A percentile compares a stretch with the other conserved stretches of the same genome.
These are phyloP conservation scores for Campylorhamphus procurvoides DNA, from an alignment of 2,113 vertebrate species.

Conservation along the genomic window DNA sequence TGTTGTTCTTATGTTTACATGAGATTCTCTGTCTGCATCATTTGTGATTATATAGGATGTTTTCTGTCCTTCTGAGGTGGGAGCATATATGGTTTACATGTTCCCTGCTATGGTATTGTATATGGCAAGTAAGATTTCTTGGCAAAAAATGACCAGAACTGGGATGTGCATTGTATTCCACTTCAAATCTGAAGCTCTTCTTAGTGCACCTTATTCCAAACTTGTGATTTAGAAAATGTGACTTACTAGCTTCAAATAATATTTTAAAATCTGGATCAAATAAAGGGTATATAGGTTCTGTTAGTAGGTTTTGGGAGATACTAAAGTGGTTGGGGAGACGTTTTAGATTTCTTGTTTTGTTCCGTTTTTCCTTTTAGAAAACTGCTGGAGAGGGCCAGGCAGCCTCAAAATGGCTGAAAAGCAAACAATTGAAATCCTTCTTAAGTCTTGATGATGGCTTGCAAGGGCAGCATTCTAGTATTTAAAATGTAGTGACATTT, in stretches of 20 bases:
- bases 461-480: not conserved
- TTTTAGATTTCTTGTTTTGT: not conserved
- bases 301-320: not conserved
- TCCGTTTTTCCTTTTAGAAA: conserved; percentile 9
- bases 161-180: conserved; percentile 16
- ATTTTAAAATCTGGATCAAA: conserved; percentile 3
- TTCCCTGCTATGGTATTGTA: not conserved
- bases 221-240: conserved; percentile 46
- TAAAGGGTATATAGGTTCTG: not conserved
- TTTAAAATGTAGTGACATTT: not conserved
- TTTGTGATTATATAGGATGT: conserved; percentile 28
- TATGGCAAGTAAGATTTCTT: conserved; percentile 16
- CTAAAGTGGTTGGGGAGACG: not conserved
- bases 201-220: conserved; percentile 59
- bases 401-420: not conserved
- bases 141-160: conserved; percentile 8
- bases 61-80: conserved; percentile 32
- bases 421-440: not conserved
- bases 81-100: not conserved
- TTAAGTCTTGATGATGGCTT: not conserved
- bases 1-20: conserved; percentile 39
- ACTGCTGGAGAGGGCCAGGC: conserved; percentile 16
- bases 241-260: conserved; percentile 18
- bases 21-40: conserved; percentile 18
- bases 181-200: conserved; percentile 34